Conservation (phyloP, 1,140 invertebrate species). For the Geopemphigus sp. region DNA sequence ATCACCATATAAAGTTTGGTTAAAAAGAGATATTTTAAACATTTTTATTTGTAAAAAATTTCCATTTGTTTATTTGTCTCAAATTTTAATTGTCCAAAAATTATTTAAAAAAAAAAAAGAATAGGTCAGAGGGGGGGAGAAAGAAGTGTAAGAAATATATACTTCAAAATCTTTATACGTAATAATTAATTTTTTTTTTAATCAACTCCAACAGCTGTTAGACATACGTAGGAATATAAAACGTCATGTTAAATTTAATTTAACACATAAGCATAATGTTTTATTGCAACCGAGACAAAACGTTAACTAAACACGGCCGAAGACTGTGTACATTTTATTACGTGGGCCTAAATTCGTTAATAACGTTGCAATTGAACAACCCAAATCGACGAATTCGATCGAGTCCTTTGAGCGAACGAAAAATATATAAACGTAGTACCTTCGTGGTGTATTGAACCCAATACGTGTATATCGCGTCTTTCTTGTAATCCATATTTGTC, state of each 20-base stretch:
- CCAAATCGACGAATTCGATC: background rate
- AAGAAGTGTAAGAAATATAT: no score
- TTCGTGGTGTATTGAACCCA: conserved; percentile 61
- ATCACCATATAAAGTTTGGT: no score
- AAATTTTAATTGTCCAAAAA: no score
- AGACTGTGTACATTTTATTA: background rate
- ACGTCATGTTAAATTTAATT: background rate
- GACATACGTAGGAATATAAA: background rate
- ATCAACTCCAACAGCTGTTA: background rate
- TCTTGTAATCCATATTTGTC: conserved; percentile 57
- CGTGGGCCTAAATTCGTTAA: background rate
- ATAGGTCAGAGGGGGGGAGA: no score
- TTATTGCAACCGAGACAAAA: no score
- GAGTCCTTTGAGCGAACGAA: background rate
- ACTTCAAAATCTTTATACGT: no score
- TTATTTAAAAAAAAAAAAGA: no score
- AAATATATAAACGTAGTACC: conserved; percentile 52
- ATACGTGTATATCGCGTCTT: conserved; percentile 58
- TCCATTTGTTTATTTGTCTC: no score
- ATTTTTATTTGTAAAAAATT: no score
- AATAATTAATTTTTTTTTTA: no score
- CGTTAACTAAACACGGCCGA: no score
- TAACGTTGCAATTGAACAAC: background rate
- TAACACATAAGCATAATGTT: background rate
- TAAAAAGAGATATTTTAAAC: no score